Evolutionary conservation across 2,888 invertebrate genomes (phyloP), one percentile per base, ranked within the genome.

Genomic region (Zaprionus obscuricornis): DNA sequence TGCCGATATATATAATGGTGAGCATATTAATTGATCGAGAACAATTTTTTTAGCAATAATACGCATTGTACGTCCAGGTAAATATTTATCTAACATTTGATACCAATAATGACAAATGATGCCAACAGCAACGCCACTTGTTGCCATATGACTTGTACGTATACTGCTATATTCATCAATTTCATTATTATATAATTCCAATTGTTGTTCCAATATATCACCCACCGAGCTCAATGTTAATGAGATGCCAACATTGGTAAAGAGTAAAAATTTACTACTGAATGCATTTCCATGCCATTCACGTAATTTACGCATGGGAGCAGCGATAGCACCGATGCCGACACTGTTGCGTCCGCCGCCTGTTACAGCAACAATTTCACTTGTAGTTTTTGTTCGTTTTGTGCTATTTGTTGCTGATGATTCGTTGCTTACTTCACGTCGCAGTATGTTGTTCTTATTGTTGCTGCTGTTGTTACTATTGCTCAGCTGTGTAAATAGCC

Each of bases 41-140:
- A 95, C 42, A 31, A 97, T 92, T 91, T 97, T 97, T 87, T 95
- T 95, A 3, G 93, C 68, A 1, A 96, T 94, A 78, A 92, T 92
- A 6, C 76, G 86, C 3, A 95, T 82, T 0, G 93, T 91, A 74
- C 93, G 92, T 1, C 96, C 96, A 1, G 95, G 94, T 26, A 96
- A 89, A 66, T 92, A 90, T 76, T 90, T 91, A 86, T 97, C 97
- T 54, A 98, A 90, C 65, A 93, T 91, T 54, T 92, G 92, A 88
- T 98, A 98, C 96, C 97, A 97, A 87, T 94, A 93, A 88, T 98
- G 98, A 83, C 95, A 95, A 18, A 96, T 91, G 5, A 95, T 89
- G 16, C 97, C 97, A 3, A 96, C 93, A 2, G 94, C 92, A 37
- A 93, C 90, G 1, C 97, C 97, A 5, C 96, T 94, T 18, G 94